Percentiles rank a stretch among this genome's conserved stretches.
Evolutionary conservation across 1,140 invertebrate genomes (phyloP).

Genomic region (Hycleus cichorii): DNA sequence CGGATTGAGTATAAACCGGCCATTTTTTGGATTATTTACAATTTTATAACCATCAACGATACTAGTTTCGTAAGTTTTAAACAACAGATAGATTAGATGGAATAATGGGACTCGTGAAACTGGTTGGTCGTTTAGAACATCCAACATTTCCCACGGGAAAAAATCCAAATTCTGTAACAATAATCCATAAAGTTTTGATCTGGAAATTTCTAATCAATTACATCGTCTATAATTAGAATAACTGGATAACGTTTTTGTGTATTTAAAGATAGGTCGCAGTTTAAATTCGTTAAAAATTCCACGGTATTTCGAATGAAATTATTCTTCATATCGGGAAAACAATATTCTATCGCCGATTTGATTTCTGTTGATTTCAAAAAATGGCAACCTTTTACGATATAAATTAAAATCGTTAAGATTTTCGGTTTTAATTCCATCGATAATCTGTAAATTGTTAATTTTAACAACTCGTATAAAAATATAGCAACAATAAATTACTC

Average conservation of each 20-base stretch:
- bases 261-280: conserved; percentile 28
- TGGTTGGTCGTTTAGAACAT: conserved; percentile 53
- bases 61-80: conserved; percentile 50
- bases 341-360: conserved; percentile 19
- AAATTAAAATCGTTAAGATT: conserved; percentile 18
- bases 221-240: conserved; percentile 59
- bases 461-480: too few relatives aligned
- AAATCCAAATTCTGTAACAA: conserved; percentile 57
- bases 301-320: conserved; percentile 12
- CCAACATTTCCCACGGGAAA: conserved; percentile 67
- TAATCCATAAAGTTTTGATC: conserved; percentile 1
- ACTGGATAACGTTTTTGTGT: conserved; percentile 49
- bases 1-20: conserved; percentile 57
- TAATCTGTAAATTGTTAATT: too few relatives aligned
- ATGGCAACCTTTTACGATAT: conserved; percentile 12
- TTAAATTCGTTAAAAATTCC: background rate
- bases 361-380: conserved; percentile 23
- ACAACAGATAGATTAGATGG: conserved; percentile 58
- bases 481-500: too few relatives aligned
- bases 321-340: conserved; percentile 20
- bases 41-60: conserved; percentile 52
- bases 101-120: conserved; percentile 67
- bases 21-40: conserved; percentile 35
- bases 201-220: conserved; percentile 32
- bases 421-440: conserved; percentile 7